Evolutionary conservation across 2,797 vertebrate species (phyloP).

Genomic region (Silurus lanzhouensis): DNA sequence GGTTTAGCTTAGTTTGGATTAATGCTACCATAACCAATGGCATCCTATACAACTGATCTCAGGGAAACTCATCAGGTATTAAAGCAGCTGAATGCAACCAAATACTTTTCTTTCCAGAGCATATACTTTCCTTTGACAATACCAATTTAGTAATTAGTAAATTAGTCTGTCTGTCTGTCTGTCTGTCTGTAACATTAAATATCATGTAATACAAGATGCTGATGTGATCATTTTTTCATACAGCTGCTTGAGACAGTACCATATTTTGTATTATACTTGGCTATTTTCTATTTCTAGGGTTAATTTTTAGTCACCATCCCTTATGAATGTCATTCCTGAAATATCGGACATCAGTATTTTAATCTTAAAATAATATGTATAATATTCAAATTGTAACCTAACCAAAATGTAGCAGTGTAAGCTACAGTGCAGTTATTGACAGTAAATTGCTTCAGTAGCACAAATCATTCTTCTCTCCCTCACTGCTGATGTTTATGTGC

Average conservation of each 20-base stretch:
- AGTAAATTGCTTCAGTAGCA: slow-evolving; percentile 47
- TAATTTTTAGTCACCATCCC: neutral
- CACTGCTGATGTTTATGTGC: slow-evolving; percentile 52
- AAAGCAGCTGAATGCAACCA: too few relatives aligned
- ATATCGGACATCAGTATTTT: neutral
- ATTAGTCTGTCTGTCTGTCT: neutral
- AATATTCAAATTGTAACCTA: neutral
- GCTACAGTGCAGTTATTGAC: slow-evolving; percentile 1
- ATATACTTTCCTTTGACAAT: too few relatives aligned
- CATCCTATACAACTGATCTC: too few relatives aligned
- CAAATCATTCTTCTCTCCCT: slow-evolving; percentile 43
- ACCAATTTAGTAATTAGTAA: too few relatives aligned
- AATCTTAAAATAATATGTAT: neutral
- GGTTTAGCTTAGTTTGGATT: too few relatives aligned
- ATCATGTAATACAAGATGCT: neutral
- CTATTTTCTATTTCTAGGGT: neutral
- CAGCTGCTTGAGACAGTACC: neutral
- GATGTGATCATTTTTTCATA: neutral
- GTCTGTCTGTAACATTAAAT: neutral
- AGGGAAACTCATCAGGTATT: too few relatives aligned
- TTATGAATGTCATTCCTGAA: neutral
- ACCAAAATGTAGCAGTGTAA: neutral
- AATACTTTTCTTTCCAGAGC: too few relatives aligned
- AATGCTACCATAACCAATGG: too few relatives aligned
- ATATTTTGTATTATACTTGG: neutral